Percentiles rank a stretch among this genome's conserved stretches.
Conservation (phyloP, 2,113 vertebrate species). For the Dromaius novaehollandiae region DNA sequence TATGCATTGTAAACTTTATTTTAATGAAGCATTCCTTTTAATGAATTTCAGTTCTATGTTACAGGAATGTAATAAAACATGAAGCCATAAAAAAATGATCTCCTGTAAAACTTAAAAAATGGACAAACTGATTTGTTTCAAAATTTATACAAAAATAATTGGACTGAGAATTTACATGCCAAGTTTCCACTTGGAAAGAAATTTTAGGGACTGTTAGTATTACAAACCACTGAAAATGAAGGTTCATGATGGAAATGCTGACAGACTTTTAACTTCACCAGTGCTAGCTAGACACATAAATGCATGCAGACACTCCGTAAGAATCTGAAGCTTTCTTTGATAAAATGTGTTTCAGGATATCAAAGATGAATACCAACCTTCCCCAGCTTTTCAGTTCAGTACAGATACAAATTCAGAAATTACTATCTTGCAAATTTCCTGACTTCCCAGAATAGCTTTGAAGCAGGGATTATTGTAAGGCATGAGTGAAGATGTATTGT, state of each 20-base stretch:
- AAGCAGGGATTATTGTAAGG: background rate
- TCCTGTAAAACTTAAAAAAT: conserved; percentile 56
- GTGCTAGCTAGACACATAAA: conserved; percentile 25
- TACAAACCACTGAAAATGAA: conserved; percentile 55
- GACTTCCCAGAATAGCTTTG: conserved; percentile 29
- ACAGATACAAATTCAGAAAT: background rate
- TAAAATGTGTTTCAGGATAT: background rate
- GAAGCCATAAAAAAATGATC: conserved; percentile 52
- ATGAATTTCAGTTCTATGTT: conserved; percentile 46
- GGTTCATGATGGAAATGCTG: conserved; percentile 47
- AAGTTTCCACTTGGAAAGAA: conserved; percentile 66
- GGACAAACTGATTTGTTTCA: conserved; percentile 65
- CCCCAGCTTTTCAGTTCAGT: background rate
- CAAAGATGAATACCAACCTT: background rate
- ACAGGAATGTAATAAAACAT: conserved; percentile 56
- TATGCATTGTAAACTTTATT: background rate
- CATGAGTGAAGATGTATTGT: background rate
- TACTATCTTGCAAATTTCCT: conserved; percentile 26
- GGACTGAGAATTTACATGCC: conserved; percentile 50
- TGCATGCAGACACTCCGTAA: background rate
- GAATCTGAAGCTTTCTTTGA: background rate
- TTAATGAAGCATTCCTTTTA: conserved; percentile 8
- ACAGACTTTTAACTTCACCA: conserved; percentile 14
- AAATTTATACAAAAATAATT: conserved; percentile 65
- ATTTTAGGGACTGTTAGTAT: conserved; percentile 47